Base-by-base conservation (phyloP, 92 coral and sea anemone genomes). In the Metridium senile region DNA sequence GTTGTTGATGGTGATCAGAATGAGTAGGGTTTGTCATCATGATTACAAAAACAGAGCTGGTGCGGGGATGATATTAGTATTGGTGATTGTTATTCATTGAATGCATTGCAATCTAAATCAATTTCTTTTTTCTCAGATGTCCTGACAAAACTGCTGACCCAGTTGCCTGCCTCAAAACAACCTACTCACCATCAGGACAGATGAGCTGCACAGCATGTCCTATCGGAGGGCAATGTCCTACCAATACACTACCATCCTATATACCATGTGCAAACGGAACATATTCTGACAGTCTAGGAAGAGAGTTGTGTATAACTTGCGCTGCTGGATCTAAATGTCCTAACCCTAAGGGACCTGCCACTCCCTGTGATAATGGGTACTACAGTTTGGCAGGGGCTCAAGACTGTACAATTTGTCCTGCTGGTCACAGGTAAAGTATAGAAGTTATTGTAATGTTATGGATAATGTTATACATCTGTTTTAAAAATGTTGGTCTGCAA, bases 301-400 rank as follows among this genome's bases (percentile, higher is more conserved):
- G 82, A 26, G 71, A 82, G 0, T 56, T 54, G 59, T 91, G 97
- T 71, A 62, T 16, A n/a, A 26, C 32, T 11, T 90, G 96, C 58
- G 86, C 89, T 66, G 79, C 96, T 2, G 96, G 96, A 46, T 85
- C 30, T 34, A 84, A 80, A 66, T 92, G 97, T 62, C 81, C 93
- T 13, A 68, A 86, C 59, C 79, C 89, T 21, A 78, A 68, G 2
- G 70, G 58, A 4, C 62, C 68, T 33, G 95, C 94, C 17, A 80
- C 80, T 17, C 84, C 72, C 49, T 93, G 98, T 54, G 81, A 66
- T 3, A 74, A 85, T 75, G 97, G 97, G 35, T 81, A 86, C 13
- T 87, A 84, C 82, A 91, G 97, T 70, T 62, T 71, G 22, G 86
- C 82, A 17, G 87, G 85, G 16, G 72, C 78, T 0, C 33, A 73